Percentiles rank a stretch among this genome's conserved stretches.
Evolutionary conservation across 2,113 vertebrate genomes (phyloP).

Genomic region (Apaloderma vittatum): DNA sequence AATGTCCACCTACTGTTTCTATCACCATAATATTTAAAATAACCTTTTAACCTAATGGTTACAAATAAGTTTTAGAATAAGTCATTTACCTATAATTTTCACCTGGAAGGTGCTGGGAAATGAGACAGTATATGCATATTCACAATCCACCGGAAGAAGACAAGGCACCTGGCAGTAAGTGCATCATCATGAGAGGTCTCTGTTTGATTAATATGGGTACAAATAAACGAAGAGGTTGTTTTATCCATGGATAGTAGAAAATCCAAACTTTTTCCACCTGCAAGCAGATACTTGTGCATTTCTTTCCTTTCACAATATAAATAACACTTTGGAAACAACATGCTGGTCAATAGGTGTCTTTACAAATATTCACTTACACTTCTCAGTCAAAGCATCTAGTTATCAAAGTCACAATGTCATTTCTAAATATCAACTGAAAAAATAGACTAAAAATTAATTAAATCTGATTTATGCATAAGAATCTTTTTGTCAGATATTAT

Average conservation of each 20-base stretch:
- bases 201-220: neutral
- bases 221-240: neutral
- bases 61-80: neutral
- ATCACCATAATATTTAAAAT: neutral
- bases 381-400: neutral
- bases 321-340: neutral
- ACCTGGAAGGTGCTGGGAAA: neutral
- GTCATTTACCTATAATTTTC: neutral
- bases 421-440: neutral
- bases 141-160: neutral
- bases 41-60: neutral
- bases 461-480: neutral
- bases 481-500: neutral
- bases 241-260: neutral
- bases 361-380: neutral
- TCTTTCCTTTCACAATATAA: neutral
- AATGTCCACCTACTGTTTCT: neutral
- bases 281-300: neutral
- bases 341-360: neutral
- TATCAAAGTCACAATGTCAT: neutral
- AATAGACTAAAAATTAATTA: neutral
- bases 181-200: neutral
- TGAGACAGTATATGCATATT: neutral
- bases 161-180: neutral
- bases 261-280: neutral